Evolutionary conservation across 2,888 invertebrate genomes (phyloP).

Genomic region (Microctonus aethiopoides): DNA sequence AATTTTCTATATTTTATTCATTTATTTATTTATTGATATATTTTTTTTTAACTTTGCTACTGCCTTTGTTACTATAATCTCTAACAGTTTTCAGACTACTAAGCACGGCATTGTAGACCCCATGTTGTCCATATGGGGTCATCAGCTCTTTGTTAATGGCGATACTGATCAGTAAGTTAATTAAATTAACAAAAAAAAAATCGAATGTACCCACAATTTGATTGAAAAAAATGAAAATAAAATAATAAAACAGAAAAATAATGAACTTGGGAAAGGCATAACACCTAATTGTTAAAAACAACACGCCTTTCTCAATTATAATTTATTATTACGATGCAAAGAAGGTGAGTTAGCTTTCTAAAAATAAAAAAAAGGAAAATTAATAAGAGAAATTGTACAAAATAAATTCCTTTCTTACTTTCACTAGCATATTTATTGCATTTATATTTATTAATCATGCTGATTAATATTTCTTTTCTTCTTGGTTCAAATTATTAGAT

Average conservation of each 20-base stretch:
- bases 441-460: background rate
- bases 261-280: constrained; percentile 41
- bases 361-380: background rate
- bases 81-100: constrained; percentile 72
- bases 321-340: background rate
- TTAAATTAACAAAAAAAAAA: constrained; percentile 2
- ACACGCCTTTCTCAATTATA: background rate
- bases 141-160: constrained; percentile 97
- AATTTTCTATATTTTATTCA: background rate
- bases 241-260: background rate
- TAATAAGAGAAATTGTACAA: background rate
- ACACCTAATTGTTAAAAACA: constrained; percentile 31
- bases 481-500: background rate
- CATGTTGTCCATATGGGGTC: constrained; percentile 98
- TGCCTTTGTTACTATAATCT: constrained; percentile 56
- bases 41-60: constrained; percentile 53
- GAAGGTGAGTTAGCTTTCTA: background rate
- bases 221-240: too few relatives aligned
- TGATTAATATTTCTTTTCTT: background rate
- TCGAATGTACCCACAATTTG: constrained; percentile 31
- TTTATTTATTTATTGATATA: constrained; percentile 1
- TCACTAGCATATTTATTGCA: background rate
- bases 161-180: constrained; percentile 94
- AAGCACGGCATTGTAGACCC: constrained; percentile 98
- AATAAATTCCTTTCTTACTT: background rate